These are phyloP conservation scores for Ornithorhynchus anatinus DNA, from an alignment of 2,113 vertebrate genomes.

Conservation along the genomic window DNA sequence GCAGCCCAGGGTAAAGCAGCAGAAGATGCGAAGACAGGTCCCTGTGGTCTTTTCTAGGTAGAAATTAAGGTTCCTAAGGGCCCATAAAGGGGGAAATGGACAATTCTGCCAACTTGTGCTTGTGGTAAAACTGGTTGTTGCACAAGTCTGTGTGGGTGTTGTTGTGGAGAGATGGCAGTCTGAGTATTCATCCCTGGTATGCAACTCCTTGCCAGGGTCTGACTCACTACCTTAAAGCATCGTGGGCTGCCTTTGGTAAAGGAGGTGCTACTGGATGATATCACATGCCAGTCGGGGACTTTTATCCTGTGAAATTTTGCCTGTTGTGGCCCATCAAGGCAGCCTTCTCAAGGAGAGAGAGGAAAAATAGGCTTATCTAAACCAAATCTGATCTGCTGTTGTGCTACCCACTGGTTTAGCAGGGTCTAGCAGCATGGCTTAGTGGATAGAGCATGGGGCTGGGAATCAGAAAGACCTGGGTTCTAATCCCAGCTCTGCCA, in stretches of 20 bases:
- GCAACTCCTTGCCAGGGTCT: not conserved
- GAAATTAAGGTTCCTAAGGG: conserved; percentile 2
- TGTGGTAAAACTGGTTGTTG: not conserved
- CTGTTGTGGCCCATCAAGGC: not conserved
- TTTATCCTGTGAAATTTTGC: not conserved
- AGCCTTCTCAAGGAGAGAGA: not conserved
- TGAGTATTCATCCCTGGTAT: fast-evolving
- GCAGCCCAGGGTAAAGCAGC: not conserved
- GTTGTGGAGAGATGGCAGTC: not conserved
- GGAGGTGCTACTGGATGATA: not conserved
- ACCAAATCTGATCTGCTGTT: too few relatives aligned
- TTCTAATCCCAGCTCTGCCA: too few relatives aligned
- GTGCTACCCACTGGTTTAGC: too few relatives aligned
- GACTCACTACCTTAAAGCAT: conserved; percentile 12
- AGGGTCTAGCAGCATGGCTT: too few relatives aligned
- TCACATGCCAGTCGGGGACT: not conserved
- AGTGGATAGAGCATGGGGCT: too few relatives aligned
- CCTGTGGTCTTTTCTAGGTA: not conserved
- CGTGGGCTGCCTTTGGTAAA: not conserved
- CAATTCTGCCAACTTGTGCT: conserved; percentile 1
- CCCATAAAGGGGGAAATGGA: not conserved
- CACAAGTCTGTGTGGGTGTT: not conserved
- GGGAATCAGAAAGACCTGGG: too few relatives aligned
- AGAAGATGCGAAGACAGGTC: not conserved
- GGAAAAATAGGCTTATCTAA: too few relatives aligned